Evolutionary conservation across 2,888 invertebrate genomes (phyloP), one percentile per base, ranked within the genome.

Genomic region (Drosophila subquinaria): DNA sequence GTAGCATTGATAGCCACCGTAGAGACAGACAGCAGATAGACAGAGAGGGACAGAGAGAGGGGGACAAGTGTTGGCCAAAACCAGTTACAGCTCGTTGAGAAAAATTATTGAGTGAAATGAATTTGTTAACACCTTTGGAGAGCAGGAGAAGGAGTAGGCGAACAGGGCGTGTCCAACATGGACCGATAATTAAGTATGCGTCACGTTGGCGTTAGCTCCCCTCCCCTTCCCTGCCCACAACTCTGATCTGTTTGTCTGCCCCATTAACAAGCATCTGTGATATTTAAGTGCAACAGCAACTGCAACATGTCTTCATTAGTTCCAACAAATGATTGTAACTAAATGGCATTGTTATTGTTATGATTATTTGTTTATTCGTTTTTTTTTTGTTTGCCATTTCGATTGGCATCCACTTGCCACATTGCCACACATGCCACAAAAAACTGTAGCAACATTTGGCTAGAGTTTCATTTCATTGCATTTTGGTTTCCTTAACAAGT

Each of bases 91-190:
- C n/a, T 76, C 62, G 86, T 76, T 73, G 71, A 66, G 61, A 72
- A 74, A 78, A 81, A 82, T 84, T 74, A 79, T 79, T 76, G 84
- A 85, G 88, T 85, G 79, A 88, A 86, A 86, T 90, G 86, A 79
- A 86, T 89, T 89, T 83, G 90, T 89, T 89, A 90, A 90, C 90
- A 90, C 90, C 90, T 90, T 90, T 65, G 71, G 65, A 56, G 56
- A 23, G 23, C 23, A 23, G 23, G 4, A 23, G 23, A 62, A 5
- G 27, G 48, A 57, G 69, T 38, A 57, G 69, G 63, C 40, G 35
- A 27, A 10, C 33, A 50, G 73, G 89, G 88, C 76, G 89, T 85
- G 73, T 60, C 73, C 69, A 69, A 73, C 76, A 56, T 74, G 72
- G 55, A 63, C 62, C 78, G 74, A 74, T 89, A 89, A 84, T 83